Base-by-base conservation (phyloP, 2,888 invertebrate genomes). In the Lycophotia porphyrea region DNA sequence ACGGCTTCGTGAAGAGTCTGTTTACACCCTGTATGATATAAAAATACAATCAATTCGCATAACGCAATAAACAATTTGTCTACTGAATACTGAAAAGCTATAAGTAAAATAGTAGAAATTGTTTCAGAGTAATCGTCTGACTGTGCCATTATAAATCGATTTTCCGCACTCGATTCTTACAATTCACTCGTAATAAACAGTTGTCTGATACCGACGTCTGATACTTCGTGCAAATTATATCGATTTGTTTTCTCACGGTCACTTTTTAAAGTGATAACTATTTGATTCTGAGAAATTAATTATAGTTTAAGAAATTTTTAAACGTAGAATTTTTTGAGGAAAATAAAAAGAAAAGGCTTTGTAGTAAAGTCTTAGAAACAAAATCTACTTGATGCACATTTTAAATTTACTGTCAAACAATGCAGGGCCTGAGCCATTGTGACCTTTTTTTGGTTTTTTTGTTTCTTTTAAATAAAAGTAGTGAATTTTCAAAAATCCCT, bases 101-200 rank as follows among this genome's bases (percentile, higher is more conserved):
- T 27, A 21, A 55, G 58, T 27, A 47, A 64, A 69, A 72, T 52
- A 24, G n/a, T 49, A 52, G 31, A 61, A 80, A 76, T 61, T 27
- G 71, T 31, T 80, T 83, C 70, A 55, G 24, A 21, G 52, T 49
- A 75, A 70, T 61, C 60, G 27, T 68, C 49, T 55, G 24, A 31
- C 42, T 15, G 27, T 44, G 61, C 36, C 39, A 80, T 82, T 83
- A 68, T 61, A 68, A 76, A 82, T 83, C 76, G 80, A 82, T 82
- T 83, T 80, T 31, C 67, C 42, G 39, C 67, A 71, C n/a, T 76
- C 80, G 72, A 80, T 80, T 82, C 72, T 80, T 44, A 82, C 76
- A 76, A 73, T 73, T 76, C 76, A 64, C 42, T 55, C 27, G 42
- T 68, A 80, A 71, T 42, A 76, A 71, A 76, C 71, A 76, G 64